These are phyloP conservation scores for Octonoba sinensis DNA, from an alignment of 2,888 invertebrate genomes.

Conservation along the genomic window DNA sequence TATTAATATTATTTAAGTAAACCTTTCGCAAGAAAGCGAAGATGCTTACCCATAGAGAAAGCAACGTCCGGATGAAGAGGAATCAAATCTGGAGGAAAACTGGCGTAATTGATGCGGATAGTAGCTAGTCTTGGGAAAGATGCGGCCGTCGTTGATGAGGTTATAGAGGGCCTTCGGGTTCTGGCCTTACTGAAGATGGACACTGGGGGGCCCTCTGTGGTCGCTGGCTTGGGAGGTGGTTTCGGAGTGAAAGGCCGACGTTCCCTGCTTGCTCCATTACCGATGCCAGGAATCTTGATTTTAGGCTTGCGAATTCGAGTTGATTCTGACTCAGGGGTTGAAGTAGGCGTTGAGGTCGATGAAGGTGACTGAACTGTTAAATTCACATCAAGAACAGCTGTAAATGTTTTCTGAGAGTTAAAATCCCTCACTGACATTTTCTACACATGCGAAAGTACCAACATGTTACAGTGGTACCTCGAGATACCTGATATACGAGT, in stretches of 20 bases:
- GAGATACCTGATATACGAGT: too few relatives aligned
- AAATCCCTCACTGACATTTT: too few relatives aligned
- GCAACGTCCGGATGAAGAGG: constrained; percentile 16
- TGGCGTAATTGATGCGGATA: constrained; percentile 32
- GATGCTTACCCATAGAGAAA: constrained; percentile 24
- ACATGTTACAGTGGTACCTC: too few relatives aligned
- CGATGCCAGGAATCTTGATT: constrained; percentile 7
- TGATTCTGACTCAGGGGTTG: constrained; percentile 6
- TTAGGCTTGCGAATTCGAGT: constrained; percentile 33
- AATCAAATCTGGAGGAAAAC: constrained; percentile 1
- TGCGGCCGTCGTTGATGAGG: constrained; percentile 40
- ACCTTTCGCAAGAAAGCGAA: too few relatives aligned
- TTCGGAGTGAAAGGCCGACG: constrained; percentile 1
- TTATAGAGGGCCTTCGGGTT: constrained; percentile 28
- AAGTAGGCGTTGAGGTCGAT: not conserved
- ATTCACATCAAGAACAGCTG: too few relatives aligned
- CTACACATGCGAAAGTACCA: too few relatives aligned
- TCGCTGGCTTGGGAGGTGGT: not conserved
- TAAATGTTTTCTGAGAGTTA: too few relatives aligned
- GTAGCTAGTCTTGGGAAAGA: constrained; percentile 16
- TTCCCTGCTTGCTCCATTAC: not conserved
- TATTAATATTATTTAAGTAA: too few relatives aligned
- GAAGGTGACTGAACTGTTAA: not conserved
- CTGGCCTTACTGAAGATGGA: constrained; percentile 41
- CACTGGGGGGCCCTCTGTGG: constrained; percentile 26